Conservation (phyloP, 2,888 invertebrate species). For the Argyra leucocephala region DNA sequence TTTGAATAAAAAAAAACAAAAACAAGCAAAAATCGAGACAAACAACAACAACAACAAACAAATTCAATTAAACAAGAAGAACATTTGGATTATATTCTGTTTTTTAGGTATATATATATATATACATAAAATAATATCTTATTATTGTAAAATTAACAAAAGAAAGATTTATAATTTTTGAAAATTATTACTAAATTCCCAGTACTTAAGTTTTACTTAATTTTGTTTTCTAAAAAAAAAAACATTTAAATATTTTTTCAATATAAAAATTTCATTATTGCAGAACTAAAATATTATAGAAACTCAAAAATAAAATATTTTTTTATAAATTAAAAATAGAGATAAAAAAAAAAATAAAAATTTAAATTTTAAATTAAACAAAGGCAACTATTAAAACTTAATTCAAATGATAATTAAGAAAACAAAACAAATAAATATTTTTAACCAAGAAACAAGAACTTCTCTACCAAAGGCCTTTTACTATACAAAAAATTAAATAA, state of each 20-base stretch:
- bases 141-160: too few species aligned
- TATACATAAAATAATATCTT: too few species aligned
- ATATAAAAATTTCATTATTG: constrained; percentile 9
- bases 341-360: constrained; percentile 18
- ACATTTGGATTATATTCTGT: too few species aligned
- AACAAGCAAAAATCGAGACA: constrained; percentile 13
- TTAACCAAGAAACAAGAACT: background rate
- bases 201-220: too few species aligned
- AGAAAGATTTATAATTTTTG: too few species aligned
- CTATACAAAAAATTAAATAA: constrained; percentile 16
- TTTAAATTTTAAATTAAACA: constrained; percentile 12
- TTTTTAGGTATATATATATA: too few species aligned
- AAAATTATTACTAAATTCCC: too few species aligned
- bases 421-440: constrained; percentile 12
- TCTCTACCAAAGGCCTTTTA: constrained; percentile 11
- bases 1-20: constrained; percentile 21
- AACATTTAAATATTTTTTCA: too few species aligned
- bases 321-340: constrained; percentile 18
- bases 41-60: too few species aligned
- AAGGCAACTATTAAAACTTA: constrained; percentile 11
- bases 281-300: constrained; percentile 9
- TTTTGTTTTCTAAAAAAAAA: too few species aligned
- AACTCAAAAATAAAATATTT: background rate
- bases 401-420: background rate
- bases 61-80: too few species aligned